These are phyloP conservation scores for Alviniconcha marisindica DNA, from an alignment of 1,140 invertebrate genomes.

Conservation along the genomic window DNA sequence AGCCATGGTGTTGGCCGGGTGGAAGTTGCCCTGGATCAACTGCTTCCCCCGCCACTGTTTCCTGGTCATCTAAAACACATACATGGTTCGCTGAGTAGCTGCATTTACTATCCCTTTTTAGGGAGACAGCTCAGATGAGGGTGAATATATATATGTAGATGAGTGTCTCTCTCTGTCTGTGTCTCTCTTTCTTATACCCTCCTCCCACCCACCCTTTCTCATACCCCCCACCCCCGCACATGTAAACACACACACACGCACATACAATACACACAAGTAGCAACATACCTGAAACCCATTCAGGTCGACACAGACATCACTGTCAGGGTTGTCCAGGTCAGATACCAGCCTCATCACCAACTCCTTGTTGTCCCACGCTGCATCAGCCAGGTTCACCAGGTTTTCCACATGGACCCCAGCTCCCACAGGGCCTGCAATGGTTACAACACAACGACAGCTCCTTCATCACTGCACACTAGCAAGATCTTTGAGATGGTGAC, in stretches of 20 bases:
- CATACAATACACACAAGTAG: background rate
- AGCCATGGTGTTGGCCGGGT: conserved; percentile 91
- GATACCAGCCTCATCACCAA: conserved; percentile 93
- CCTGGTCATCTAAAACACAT: conserved; percentile 84
- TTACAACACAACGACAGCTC: too few species aligned
- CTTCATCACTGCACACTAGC: too few species aligned
- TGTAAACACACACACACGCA: background rate
- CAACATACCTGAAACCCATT: conserved; percentile 92
- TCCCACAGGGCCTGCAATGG: conserved; percentile 41
- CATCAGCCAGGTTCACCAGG: conserved; percentile 46
- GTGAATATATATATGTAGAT: too few species aligned
- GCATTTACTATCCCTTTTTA: too few species aligned
- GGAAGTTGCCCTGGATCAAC: conserved; percentile 96
- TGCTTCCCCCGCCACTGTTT: conserved; percentile 88
- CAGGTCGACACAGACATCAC: conserved; percentile 91
- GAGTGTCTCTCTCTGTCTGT: too few species aligned
- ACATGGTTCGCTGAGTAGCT: too few species aligned
- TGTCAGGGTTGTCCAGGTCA: conserved; percentile 80
- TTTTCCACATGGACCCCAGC: conserved; percentile 62
- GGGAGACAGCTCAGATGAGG: too few species aligned
- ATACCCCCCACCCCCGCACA: background rate
- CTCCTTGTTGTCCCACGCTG: conserved; percentile 83
- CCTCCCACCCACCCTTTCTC: too few species aligned
- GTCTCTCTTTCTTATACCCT: too few species aligned
- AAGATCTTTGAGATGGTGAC: too few species aligned